Evolutionary conservation across 2,113 vertebrate genomes (phyloP), one percentile per base, ranked within the genome.

Genomic region (Hystrix cristata): DNA sequence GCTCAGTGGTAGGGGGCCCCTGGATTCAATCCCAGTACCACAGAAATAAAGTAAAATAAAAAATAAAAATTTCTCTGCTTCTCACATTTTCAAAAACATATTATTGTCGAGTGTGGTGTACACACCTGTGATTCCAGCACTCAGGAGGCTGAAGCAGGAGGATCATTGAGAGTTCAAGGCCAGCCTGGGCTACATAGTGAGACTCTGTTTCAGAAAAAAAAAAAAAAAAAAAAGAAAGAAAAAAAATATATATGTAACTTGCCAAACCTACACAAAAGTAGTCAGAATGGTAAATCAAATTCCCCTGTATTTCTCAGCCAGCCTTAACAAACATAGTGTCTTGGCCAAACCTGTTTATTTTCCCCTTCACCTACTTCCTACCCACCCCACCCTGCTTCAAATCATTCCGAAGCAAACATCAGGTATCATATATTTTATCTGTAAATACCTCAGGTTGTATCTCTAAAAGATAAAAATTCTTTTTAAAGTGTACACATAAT

Each of bases 391-490:
- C 43, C 79, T 64, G n/a, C 79, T 53, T 83, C 9, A 13, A 71
- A 48, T 57, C 43, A 27, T 60, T 90, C 76, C 38, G 71, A 95
- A 88, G 82, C 46, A 84, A 89, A 79, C 55, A 94, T 31, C 82
- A 95, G 76, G 62, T 34, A 57, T 69, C 25, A 0, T 67, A n/a
- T 69, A 43, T 78, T 92, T 97, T 67, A 71, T 81, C 85, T 82
- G 53, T 81, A 87, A 80, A 88, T 34, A 85, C 53, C 69, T 78
- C 38, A 6, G n/a, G 14, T 57, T 60, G 3, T 72, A 31, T 46
- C 69, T 76, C 80, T 84, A 29, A 62, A 43, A 90, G 92, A 90
- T 80, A 90, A 74, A 78, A 31, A 59, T 43, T 38, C 64, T 79
- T 72, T 96, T 81, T n/a, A 59, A 76, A 92, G 64, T 46, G 23